Percentiles rank a stretch among this genome's conserved stretches.
These are phyloP conservation scores for Chaetops frenatus DNA, from an alignment of 2,113 vertebrate species.

Conservation along the genomic window DNA sequence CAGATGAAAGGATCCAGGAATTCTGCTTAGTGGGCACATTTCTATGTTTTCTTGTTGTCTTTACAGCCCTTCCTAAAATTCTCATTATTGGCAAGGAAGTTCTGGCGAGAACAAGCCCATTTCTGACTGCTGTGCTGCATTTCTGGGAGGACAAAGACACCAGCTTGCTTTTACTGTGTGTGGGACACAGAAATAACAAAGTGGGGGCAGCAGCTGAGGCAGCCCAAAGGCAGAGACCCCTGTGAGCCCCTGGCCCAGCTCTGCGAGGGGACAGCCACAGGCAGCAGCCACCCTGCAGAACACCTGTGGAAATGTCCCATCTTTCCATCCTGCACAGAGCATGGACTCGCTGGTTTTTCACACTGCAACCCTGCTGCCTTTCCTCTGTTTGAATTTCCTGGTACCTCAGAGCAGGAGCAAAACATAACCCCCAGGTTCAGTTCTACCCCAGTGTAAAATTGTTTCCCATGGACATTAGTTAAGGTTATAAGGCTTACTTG, in stretches of 20 bases:
- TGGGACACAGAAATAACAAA: neutral
- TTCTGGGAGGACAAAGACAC: neutral
- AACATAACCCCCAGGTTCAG: neutral
- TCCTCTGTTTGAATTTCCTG: neutral
- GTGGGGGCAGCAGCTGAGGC: neutral
- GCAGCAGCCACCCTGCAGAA: neutral
- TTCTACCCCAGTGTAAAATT: neutral
- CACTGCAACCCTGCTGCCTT: neutral
- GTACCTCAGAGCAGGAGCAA: neutral
- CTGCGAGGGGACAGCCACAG: neutral
- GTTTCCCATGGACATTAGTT: neutral
- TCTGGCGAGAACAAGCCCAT: neutral
- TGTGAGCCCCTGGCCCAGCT: accelerated
- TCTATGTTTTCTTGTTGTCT: neutral
- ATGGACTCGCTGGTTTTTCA: accelerated
- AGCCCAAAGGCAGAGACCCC: neutral
- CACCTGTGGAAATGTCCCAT: neutral
- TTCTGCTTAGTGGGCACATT: neutral
- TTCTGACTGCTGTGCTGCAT: accelerated
- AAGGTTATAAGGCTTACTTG: neutral
- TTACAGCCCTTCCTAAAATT: neutral
- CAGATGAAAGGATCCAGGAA: neutral
- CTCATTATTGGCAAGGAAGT: neutral
- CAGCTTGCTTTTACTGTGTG: accelerated
- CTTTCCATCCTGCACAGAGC: neutral